Conservation (phyloP, 2,113 vertebrate genomes). For the Corydoras sp. region DNA sequence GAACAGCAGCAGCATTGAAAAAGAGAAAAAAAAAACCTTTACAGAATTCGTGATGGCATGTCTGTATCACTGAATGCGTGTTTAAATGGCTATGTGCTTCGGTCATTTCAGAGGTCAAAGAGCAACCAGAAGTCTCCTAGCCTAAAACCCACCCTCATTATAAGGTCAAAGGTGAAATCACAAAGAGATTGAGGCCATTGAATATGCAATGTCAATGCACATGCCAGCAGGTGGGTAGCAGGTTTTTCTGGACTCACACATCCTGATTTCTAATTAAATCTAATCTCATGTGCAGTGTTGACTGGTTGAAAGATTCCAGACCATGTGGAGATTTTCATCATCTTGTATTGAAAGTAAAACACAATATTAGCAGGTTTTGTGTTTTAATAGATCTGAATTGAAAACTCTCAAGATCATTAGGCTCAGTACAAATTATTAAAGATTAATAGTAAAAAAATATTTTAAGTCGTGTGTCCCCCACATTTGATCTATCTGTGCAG, state of each 20-base stretch:
- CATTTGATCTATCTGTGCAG: too few relatives aligned
- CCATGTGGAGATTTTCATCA: background rate
- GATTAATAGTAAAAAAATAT: too few relatives aligned
- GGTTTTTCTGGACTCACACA: constrained; percentile 20
- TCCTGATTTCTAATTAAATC: constrained; percentile 14
- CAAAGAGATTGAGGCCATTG: constrained; percentile 19
- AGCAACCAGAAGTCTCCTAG: constrained; percentile 29
- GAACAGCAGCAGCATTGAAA: too few relatives aligned
- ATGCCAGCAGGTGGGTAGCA: constrained; percentile 39
- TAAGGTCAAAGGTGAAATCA: constrained; percentile 23
- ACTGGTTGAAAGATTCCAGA: background rate
- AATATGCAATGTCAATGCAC: constrained; percentile 22
- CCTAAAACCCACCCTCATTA: constrained; percentile 32
- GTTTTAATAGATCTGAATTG: too few relatives aligned
- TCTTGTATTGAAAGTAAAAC: background rate
- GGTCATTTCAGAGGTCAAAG: constrained; percentile 33
- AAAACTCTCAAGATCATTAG: too few relatives aligned
- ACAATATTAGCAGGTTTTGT: background rate
- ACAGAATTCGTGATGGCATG: background rate
- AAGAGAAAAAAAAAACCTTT: too few relatives aligned
- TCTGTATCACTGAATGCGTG: background rate
- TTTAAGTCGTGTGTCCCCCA: too few relatives aligned
- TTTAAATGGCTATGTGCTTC: background rate
- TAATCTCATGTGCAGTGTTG: background rate
- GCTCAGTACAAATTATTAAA: too few relatives aligned